Evolutionary conservation across 2,888 invertebrate genomes (phyloP), one percentile per base, ranked within the genome.

Genomic region (Spicauda simplicius): DNA sequence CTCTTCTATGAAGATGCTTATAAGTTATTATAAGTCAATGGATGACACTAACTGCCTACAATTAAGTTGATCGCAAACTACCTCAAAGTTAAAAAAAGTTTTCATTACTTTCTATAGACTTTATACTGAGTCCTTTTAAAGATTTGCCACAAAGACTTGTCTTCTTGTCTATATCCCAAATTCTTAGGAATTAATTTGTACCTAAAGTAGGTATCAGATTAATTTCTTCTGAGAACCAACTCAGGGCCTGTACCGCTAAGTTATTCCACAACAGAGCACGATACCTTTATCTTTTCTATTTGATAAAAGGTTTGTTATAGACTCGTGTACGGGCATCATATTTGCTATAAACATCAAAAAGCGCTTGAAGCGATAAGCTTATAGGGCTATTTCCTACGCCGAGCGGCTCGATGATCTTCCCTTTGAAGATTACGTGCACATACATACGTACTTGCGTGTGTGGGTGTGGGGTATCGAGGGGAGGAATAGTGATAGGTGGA

Each of bases 331-430:
- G 16, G 55, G 69, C 64, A 20, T 59, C 54, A 59, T 48, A 48
- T 55, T 65, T 65, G 54, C 45, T 53, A 60, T 55, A 59, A 59
- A 59, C 54, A 54, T 54, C 53, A 59, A 58, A 20, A 52, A 65
- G 19, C 53, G 65, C 65, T 65, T 16, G 54, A 30, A 20, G 65
- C 59, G 59, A 65, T 65, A 65, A 65, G 59, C 59, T 65, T 65
- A 65, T 65, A 65, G 65, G 65, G 65, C 59, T 59, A 59, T 65
- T 65, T 65, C 65, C 65, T 65, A 7, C 52, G 52, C 50, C 30
- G 33, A 56, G 37, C 52, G 41, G 52, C 52, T 48, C 52, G 53
- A 54, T 65, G 58, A 65, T 65, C 65, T 65, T 59, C 65, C 52
- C 65, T 65, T 65, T 59, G 65, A 59, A 59, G 59, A 65, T 59